Percentiles rank a stretch among this genome's conserved stretches.
phyloP scores from a whole-genome alignment of 2,797 vertebrate species.

The Benthosema pterotum region DNA sequence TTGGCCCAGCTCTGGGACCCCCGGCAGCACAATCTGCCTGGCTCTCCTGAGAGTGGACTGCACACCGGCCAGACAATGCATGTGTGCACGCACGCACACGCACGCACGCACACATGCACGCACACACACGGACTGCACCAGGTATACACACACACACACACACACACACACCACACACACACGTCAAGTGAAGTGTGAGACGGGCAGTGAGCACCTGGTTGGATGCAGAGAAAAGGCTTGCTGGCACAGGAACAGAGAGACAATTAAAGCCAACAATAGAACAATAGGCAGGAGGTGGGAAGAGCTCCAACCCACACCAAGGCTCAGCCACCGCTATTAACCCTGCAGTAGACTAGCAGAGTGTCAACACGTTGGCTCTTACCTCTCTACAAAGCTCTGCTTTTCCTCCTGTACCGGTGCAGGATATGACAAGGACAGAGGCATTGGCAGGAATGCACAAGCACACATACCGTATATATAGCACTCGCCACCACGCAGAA shows the following conservation, averaged over 20 bases:
- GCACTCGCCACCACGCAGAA: too few relatives aligned
- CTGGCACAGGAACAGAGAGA: conserved; percentile 48
- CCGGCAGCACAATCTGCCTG: conserved; percentile 30
- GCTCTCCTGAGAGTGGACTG: conserved; percentile 48
- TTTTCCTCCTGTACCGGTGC: background rate
- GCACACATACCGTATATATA: too few relatives aligned
- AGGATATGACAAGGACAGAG: conserved; percentile 12
- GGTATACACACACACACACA: conserved; percentile 23
- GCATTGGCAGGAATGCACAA: conserved; percentile 7
- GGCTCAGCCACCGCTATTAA: conserved; percentile 25
- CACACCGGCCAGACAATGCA: conserved; percentile 44
- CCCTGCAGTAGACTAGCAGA: conserved; percentile 12
- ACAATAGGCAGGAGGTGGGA: conserved; percentile 37
- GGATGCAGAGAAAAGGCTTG: conserved; percentile 32
- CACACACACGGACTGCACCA: too few relatives aligned
- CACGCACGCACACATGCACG: conserved; percentile 6
- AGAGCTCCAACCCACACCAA: conserved; percentile 28
- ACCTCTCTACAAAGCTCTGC: conserved; percentile 2
- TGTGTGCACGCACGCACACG: conserved; percentile 20
- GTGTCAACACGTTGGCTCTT: conserved; percentile 5
- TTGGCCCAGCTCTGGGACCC: conserved; percentile 36
- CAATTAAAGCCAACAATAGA: conserved; percentile 61
- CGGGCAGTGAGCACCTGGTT: conserved; percentile 40
- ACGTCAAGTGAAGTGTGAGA: conserved; percentile 17
- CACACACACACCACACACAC: conserved; percentile 9